A percentile compares a stretch with the other conserved stretches of the same genome.
phyloP scores from a whole-genome alignment of 2,888 invertebrate genomes.

The Agrotis segetum region DNA sequence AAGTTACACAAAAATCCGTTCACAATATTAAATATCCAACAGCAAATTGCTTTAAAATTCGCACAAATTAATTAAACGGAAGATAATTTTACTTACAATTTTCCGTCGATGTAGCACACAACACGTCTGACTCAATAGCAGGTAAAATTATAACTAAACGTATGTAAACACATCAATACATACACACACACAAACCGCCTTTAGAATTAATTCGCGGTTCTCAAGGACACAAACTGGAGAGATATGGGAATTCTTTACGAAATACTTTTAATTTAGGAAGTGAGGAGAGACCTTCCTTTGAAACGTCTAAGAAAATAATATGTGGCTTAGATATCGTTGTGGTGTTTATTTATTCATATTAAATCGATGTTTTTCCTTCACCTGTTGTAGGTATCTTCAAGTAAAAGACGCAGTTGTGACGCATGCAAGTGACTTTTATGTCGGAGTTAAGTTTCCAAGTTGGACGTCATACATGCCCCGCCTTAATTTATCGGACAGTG shows the following conservation, averaged over 20 bases:
- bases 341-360: constrained; percentile 29
- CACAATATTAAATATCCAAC: not conserved
- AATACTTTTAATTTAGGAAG: constrained; percentile 46
- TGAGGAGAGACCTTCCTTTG: constrained; percentile 40
- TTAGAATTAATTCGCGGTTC: constrained; percentile 63
- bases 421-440: not conserved
- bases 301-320: constrained; percentile 27
- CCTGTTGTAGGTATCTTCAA: not conserved
- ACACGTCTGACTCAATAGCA: constrained; percentile 66
- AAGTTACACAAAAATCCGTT: not conserved
- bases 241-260: constrained; percentile 44
- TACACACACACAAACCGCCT: constrained; percentile 51
- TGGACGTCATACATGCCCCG: constrained; percentile 19
- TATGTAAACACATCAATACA: constrained; percentile 66
- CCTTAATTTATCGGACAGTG: constrained; percentile 15
- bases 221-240: constrained; percentile 54
- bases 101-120: constrained; percentile 48
- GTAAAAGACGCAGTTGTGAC: constrained; percentile 24
- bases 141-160: constrained; percentile 70
- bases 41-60: constrained; percentile 25
- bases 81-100: constrained; percentile 59
- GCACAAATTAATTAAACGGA: constrained; percentile 26
- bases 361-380: constrained; percentile 19
- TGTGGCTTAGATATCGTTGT: constrained; percentile 4
- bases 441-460: not conserved